Base-by-base conservation (phyloP, 2,888 invertebrate genomes). In the Lomographa bimaculata region DNA sequence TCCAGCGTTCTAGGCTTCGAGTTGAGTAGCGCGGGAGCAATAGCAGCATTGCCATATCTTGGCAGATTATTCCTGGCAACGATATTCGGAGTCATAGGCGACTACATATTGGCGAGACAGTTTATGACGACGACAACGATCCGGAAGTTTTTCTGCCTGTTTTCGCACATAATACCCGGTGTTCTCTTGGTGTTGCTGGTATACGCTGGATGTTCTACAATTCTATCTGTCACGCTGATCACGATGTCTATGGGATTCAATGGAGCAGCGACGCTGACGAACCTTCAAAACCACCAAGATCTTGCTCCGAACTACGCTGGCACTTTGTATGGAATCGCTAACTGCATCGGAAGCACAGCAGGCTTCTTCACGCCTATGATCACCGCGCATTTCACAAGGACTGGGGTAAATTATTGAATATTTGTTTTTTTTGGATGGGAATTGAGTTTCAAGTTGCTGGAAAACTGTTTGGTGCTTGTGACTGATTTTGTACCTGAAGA, bases 301-400 rank as follows among this genome's bases (percentile, higher is more conserved):
- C 78, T 95, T 34, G 93, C 95, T 0, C 95, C 95, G 0, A 95
- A 94, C 63, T 95, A 91, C 65, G 95, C 95, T 0, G 95, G 94
- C 2, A 93, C 94, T 5, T 73, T 95, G 10, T 95, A 95, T 57
- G 95, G 95, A 5, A 92, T 94, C n/a, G 94, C 94, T 26, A 95
- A 95, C 59, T 93, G 93, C 50, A 73, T 95, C 10, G 95, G 94
- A 12, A 92, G 92, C 26, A 91, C 92, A 0, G 91, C 94, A 5
- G 94, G 94, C 3, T 93, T 95, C 63, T 92, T 95, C 44, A 92
- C 94, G 0, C 94, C 95, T 0, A 87, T 93, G 69, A 90, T 95
- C 30, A 94, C 94, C 3, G 94, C 94, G 21, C 91, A 91, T 49
- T 90, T 92, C 26, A 92, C 92, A 0, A 89, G 83, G 46, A 77